These are phyloP conservation scores for Parambassis ranga DNA, from an alignment of 2,797 vertebrate species.

Conservation along the genomic window DNA sequence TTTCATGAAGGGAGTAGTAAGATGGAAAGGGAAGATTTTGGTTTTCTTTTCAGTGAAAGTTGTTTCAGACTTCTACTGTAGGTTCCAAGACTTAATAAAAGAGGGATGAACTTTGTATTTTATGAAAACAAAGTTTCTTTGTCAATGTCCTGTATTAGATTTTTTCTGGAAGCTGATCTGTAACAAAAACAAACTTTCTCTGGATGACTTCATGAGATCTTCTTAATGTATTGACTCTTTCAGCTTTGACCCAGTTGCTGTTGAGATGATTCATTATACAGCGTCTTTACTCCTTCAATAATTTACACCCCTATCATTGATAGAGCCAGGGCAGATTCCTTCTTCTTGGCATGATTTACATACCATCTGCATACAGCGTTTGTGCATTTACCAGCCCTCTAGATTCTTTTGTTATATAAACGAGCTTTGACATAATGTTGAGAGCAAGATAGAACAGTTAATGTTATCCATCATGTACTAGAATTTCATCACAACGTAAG, in stretches of 20 bases:
- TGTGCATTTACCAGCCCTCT: conserved; percentile 20
- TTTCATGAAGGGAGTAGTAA: conserved; percentile 7
- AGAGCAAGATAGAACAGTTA: conserved; percentile 18
- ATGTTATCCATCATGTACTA: conserved; percentile 43
- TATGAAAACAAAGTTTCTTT: conserved; percentile 18
- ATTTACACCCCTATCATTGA: conserved; percentile 36
- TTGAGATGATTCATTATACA: conserved; percentile 37
- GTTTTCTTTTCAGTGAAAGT: neutral
- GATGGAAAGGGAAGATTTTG: neutral
- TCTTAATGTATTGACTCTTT: conserved; percentile 20
- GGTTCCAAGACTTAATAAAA: neutral
- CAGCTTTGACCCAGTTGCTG: conserved; percentile 29
- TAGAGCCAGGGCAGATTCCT: conserved; percentile 36
- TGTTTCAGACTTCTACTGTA: neutral
- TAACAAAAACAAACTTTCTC: conserved; percentile 31
- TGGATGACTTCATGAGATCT: conserved; percentile 26
- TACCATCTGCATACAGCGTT: conserved; percentile 46
- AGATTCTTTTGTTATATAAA: conserved; percentile 29
- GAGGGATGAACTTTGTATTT: conserved; percentile 6
- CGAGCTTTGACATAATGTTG: conserved; percentile 20
- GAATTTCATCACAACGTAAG: conserved; percentile 26
- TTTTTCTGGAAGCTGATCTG: conserved; percentile 36
- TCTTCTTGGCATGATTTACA: conserved; percentile 46
- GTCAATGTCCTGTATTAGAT: neutral
- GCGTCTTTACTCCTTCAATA: conserved; percentile 38